Percentiles rank a stretch among this genome's conserved stretches.
Conservation (phyloP, 2,797 vertebrate genomes). For the Phylloscopus collybita region DNA sequence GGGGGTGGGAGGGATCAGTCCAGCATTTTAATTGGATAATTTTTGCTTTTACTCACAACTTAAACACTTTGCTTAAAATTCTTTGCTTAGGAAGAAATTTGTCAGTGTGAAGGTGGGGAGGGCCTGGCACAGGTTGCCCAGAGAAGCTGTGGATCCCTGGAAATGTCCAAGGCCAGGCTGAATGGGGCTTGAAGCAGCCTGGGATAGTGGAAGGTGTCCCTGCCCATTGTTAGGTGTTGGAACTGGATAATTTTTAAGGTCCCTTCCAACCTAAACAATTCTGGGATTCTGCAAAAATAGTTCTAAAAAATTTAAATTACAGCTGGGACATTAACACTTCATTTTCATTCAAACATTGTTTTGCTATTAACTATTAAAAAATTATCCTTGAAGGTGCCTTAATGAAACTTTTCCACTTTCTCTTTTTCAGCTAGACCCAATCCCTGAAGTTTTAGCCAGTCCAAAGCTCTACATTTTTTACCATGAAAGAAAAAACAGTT, state of each 20-base stretch:
- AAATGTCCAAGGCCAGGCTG: not conserved
- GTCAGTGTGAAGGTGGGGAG: fast-evolving
- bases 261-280: not conserved
- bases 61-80: not conserved
- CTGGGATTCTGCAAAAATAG: not conserved
- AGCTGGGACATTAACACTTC: not conserved
- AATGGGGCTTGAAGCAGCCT: fast-evolving
- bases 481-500: not conserved
- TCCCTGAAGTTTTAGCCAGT: not conserved
- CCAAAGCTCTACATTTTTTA: not conserved
- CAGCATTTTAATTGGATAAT: not conserved
- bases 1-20: fast-evolving
- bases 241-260: not conserved
- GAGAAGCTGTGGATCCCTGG: not conserved
- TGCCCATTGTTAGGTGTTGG: fast-evolving
- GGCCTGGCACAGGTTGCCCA: not conserved
- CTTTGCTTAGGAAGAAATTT: not conserved
- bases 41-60: not conserved
- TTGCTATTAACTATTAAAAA: not conserved
- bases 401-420: not conserved
- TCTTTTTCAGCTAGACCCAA: not conserved
- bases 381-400: not conserved
- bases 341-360: not conserved
- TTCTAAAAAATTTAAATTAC: not conserved
- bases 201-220: not conserved